Evolutionary conservation across 1,140 invertebrate species (phyloP), one percentile per base, ranked within the genome.

Genomic region (Trypoxylus dichotomus): DNA sequence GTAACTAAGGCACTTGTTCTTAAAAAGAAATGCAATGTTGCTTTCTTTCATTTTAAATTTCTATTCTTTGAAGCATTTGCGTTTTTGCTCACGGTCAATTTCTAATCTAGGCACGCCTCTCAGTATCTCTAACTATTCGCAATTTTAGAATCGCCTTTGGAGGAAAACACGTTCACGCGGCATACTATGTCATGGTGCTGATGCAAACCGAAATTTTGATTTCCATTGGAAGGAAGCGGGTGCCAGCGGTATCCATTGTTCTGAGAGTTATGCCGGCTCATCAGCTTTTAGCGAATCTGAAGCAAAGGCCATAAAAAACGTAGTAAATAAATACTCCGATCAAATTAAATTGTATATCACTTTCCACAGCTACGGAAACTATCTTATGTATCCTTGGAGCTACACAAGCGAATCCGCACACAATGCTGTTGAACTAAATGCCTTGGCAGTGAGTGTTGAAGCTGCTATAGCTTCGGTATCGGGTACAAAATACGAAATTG

Each of bases 241-340:
- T 8, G 90, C 90, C 7, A 93, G 92, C 76, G 87, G 83, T 1
- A 86, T 88, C 79, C 89, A 91, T 0, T 93, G 93, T 81, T 88
- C 87, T 25, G 91, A 94, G 5, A 91, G 86, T 43, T 96, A 92
- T 82, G 91, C 90, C 24, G 95, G 95, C 0, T 84, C 88, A 0
- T 83, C 87, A 54, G 86, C 93, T 0, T 95, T 95, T 81, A 95
- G 94, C 0, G 95, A 96, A 85, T 86, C 89, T 0, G 95, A 97
- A 86, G 32, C 32, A 5, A 84, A 85, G 29, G 87, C 90, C 1
- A 83, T 94, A 1, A 88, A 89, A 13, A 83, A 89, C 11, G 91
- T 89, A 72, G 79, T 90, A 3, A 76, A 86, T 29, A 76, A 81
- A 0, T 82, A 87, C 10, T 83, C 85, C 13, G 83, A 87, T 13